Base-by-base conservation (phyloP, 2,113 vertebrate species). In the Heterotilapia buettikoferi region DNA sequence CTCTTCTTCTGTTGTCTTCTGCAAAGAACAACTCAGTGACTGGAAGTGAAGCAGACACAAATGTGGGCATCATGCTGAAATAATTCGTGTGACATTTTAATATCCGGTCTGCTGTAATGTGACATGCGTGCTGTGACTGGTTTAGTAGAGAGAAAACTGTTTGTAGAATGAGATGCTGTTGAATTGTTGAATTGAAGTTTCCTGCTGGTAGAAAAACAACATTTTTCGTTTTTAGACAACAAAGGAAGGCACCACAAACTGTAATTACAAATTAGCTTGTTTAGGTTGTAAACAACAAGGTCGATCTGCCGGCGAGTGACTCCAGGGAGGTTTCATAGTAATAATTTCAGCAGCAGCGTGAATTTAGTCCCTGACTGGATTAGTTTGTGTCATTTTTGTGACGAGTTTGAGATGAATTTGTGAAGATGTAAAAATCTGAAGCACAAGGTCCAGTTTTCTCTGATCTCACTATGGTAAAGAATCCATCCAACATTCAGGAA, bases 121-220 rank as follows among this genome's bases (percentile, higher is more conserved):
- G 36, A 71, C 66, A 43, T 24, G n/a, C 24, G 36, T 14, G 36
- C 66, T 71, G 19, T 71, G 36, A 16, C 12, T 8, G 12, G 38
- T 40, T 71, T 12, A 21, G 7, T 43, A 71, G 36, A 71, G 66
- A 71, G 66, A 9, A 43, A 40, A 71, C 6, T 40, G 63, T 24
- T 1, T 71, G n/a, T 16, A 24, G 66, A 24, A 43, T 24, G 36
- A 71, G 63, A 71, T 0, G 63, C n/a, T 43, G n/a, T 2, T 38
- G 36, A 24, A 16, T 43, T 71, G 61, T 71, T 71, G 36, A 43
- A 24, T 38, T 71, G 66, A 43, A 21, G 66, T 71, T 71, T 71
- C n/a, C n/a, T 71, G 36, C 38, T 71, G 33, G 4, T 40, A 24
- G 63, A 40, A 68, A 68, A 40, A 68, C 63, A 68, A 40, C n/a